These are phyloP conservation scores for Andricus quercusramuli DNA, from an alignment of 2,888 invertebrate species.

Conservation along the genomic window DNA sequence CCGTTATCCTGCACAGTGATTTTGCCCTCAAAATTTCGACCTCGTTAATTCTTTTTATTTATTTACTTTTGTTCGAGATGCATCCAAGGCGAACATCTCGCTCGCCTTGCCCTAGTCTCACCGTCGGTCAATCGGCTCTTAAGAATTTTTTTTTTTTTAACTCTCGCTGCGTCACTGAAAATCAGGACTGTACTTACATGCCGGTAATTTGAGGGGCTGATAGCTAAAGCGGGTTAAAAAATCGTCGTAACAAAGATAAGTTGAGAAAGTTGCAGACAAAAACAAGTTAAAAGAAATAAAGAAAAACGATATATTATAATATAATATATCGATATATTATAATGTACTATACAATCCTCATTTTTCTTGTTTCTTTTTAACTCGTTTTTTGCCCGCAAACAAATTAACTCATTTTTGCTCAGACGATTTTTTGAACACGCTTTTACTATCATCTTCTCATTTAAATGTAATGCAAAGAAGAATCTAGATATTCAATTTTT, in stretches of 20 bases:
- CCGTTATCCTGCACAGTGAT: background rate
- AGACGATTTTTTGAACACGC: too few relatives aligned
- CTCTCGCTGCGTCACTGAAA: conserved; percentile 7
- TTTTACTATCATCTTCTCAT: too few relatives aligned
- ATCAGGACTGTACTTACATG: conserved; percentile 35
- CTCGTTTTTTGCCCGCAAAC: too few relatives aligned
- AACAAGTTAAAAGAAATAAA: too few relatives aligned
- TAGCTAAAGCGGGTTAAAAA: too few relatives aligned
- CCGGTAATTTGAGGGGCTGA: background rate
- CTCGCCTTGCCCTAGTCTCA: conserved; percentile 63
- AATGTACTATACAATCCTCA: too few relatives aligned
- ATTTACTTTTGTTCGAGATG: conserved; percentile 51
- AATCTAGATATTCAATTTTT: background rate
- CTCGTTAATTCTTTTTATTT: conserved; percentile 50
- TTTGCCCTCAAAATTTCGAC: conserved; percentile 51
- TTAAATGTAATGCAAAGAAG: background rate
- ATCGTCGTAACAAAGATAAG: too few relatives aligned
- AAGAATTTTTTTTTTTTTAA: conserved; percentile 50
- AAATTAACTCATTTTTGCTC: too few relatives aligned
- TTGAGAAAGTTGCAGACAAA: too few relatives aligned
- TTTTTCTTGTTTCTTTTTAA: too few relatives aligned
- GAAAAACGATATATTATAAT: too few relatives aligned
- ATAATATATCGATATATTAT: too few relatives aligned
- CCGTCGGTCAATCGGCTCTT: conserved; percentile 41
- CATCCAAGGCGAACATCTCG: conserved; percentile 61